phyloP scores from a whole-genome alignment of 2,797 vertebrate species.

The Caiman crocodilus region DNA sequence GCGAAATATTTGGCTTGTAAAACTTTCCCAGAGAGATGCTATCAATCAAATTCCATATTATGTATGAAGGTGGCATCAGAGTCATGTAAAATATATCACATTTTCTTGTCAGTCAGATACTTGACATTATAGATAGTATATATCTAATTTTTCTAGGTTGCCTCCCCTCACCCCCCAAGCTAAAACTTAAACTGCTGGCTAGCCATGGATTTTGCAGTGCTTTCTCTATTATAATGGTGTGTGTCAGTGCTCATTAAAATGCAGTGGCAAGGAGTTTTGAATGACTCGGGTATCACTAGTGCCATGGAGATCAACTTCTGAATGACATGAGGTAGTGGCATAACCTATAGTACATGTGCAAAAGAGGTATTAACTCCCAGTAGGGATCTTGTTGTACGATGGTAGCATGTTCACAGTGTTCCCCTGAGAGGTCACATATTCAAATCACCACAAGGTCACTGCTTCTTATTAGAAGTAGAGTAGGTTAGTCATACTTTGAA shows the following conservation, averaged over 20 bases:
- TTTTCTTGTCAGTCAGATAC: constrained; percentile 57
- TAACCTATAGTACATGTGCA: background rate
- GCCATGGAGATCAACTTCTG: background rate
- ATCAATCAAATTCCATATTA: constrained; percentile 42
- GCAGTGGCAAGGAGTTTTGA: background rate
- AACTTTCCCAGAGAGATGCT: constrained; percentile 35
- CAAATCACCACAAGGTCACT: background rate
- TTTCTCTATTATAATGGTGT: background rate
- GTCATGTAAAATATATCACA: background rate
- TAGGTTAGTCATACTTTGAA: background rate
- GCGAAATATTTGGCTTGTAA: constrained; percentile 14
- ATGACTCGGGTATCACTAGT: background rate
- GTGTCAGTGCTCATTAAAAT: background rate
- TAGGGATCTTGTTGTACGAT: background rate
- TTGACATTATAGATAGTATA: background rate
- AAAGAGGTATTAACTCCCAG: fast-evolving
- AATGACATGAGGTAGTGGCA: background rate
- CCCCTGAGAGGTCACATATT: background rate
- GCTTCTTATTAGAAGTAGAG: background rate
- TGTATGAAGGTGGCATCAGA: constrained; percentile 1
- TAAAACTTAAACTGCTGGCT: background rate
- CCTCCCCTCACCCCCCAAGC: background rate
- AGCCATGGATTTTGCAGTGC: background rate
- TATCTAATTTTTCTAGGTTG: background rate
- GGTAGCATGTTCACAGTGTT: background rate